Conservation (phyloP, 2,797 vertebrate genomes). For the Microctenopoma stevenorrisi region DNA sequence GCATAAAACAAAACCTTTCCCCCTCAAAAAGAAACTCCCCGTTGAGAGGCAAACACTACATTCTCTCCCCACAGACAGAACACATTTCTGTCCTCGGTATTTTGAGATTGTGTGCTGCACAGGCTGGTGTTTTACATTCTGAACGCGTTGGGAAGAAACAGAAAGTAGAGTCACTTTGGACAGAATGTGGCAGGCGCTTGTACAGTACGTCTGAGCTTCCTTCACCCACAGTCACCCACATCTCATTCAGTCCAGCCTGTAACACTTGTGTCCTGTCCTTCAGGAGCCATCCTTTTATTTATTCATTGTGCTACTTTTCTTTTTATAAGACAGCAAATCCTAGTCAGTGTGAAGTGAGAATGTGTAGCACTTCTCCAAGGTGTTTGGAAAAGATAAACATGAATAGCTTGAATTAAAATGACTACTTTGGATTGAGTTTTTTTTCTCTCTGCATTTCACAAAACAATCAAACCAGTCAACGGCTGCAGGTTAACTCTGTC, state of each 20-base stretch:
- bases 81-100: conserved; percentile 30
- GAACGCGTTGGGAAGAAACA: conserved; percentile 31
- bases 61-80: conserved; percentile 21
- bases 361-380: conserved; percentile 34
- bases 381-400: conserved; percentile 59
- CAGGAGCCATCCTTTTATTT: conserved; percentile 50
- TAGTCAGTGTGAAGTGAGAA: conserved; percentile 29
- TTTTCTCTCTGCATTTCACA: conserved; percentile 9
- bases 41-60: conserved; percentile 57
- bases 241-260: conserved; percentile 44
- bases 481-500: conserved; percentile 22
- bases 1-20: conserved; percentile 76
- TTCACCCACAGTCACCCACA: conserved; percentile 26
- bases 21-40: conserved; percentile 64
- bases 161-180: conserved; percentile 57
- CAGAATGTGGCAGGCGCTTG: conserved; percentile 23
- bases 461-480: conserved; percentile 35
- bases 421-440: conserved; percentile 19
- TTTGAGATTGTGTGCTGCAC: conserved; percentile 41
- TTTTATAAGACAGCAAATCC: conserved; percentile 39
- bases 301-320: conserved; percentile 45
- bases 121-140: conserved; percentile 20
- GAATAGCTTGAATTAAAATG: conserved; percentile 20
- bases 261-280: conserved; percentile 59
- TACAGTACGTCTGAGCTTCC: conserved; percentile 22